Base-by-base conservation (phyloP, 2,113 vertebrate species). In the Cyprinodon brontotheroides region DNA sequence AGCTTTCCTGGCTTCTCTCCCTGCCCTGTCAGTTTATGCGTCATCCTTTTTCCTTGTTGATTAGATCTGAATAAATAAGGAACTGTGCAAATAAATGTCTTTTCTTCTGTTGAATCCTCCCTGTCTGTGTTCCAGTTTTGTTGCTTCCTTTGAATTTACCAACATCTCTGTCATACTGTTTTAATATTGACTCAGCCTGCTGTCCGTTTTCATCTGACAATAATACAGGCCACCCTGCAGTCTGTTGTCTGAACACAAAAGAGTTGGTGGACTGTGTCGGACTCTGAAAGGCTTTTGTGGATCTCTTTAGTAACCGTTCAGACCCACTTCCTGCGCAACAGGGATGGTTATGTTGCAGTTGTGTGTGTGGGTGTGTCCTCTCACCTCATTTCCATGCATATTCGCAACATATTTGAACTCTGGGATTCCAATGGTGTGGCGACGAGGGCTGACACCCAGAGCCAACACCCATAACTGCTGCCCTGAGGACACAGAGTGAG, bases 351-450 rank as follows among this genome's bases (percentile, higher is more conserved):
- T 74, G 65, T 63, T 74, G 72, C 78, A 38, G 75, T 41, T 72
- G 71, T 68, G 80, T 77, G 38, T 76, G 72, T 70, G 70, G 61
- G 67, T 77, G 61, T 68, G 68, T 37, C 10, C 2, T 22, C 94
- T 39, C 94, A 98, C 97, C 96, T 98, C 97, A 82, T 98, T 96
- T 82, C 97, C 97, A 84, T 98, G 96, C 95, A 98, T 98, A 89
- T 98, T 98, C 45, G 89, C 97, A 93, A 98, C 94, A 78, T 97
- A 98, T 89, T 98, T 97, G 92, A 98, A 96, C 75, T 98, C 97
- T 3, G 97, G 96, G 92, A 97, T 95, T 84, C 96, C 95, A 65
- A 96, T 87, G 69, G 85, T 93, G 93, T 98, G 96, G 45, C 87
- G 89, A 14, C 65, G 93, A 91, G 97, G 95, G 84, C 86, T 94